phyloP scores from a whole-genome alignment of 2,888 invertebrate species.

The Schizaphis graminum region DNA sequence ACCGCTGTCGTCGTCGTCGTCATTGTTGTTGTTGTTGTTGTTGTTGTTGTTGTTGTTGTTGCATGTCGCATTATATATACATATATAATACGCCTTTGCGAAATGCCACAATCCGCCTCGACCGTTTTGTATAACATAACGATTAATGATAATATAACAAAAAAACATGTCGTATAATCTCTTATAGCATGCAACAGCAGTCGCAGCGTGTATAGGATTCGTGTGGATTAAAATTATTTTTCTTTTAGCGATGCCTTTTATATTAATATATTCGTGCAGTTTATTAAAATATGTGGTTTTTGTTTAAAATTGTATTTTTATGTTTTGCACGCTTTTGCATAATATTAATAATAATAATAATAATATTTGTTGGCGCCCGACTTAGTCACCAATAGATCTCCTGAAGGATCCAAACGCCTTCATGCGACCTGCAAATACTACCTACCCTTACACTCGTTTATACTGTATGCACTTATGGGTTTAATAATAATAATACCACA shows the following conservation, averaged over 20 bases:
- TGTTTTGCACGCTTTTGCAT: slow-evolving; percentile 37
- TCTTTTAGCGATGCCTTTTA: neutral
- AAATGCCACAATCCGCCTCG: neutral
- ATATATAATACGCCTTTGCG: neutral
- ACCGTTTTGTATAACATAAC: neutral
- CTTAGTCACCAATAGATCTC: neutral
- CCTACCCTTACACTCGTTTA: neutral
- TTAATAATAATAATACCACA: neutral
- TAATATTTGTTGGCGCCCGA: neutral
- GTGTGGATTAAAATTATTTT: slow-evolving; percentile 13
- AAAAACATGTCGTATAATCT: neutral
- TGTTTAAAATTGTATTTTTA: neutral
- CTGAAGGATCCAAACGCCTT: neutral
- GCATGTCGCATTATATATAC: neutral
- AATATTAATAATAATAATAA: neutral
- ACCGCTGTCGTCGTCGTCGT: neutral
- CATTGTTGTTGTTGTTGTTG: neutral
- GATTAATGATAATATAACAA: slow-evolving; percentile 11
- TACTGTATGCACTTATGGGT: neutral
- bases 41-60: neutral
- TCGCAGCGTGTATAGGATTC: slow-evolving; percentile 14
- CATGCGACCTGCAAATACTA: neutral
- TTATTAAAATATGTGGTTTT: slow-evolving; percentile 8
- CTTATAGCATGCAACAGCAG: slow-evolving; percentile 2
- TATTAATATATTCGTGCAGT: slow-evolving; percentile 3